Evolutionary conservation across 2,797 vertebrate genomes (phyloP).

Genomic region (Sphenodon punctatus): DNA sequence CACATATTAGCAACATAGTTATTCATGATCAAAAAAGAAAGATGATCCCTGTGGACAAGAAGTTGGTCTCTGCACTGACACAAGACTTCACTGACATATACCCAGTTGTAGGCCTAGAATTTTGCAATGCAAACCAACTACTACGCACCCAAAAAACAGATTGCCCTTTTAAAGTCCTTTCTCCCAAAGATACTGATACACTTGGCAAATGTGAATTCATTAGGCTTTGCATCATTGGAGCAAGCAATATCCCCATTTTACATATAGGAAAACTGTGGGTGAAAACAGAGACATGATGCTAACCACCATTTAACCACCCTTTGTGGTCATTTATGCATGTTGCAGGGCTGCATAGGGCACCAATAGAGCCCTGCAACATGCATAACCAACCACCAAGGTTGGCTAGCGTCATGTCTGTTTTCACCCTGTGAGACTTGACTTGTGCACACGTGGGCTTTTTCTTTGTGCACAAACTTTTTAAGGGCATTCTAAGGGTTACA

Average conservation of each 20-base stretch:
- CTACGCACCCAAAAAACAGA: not conserved
- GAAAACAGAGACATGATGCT: rapidly evolving
- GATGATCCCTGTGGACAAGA: not conserved
- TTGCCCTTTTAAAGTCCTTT: rapidly evolving
- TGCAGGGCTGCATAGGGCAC: no score
- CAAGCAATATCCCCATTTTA: not conserved
- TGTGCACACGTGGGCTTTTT: rapidly evolving
- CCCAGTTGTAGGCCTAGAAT: not conserved
- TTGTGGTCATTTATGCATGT: no score
- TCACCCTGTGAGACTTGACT: no score
- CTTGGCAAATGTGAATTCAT: rapidly evolving
- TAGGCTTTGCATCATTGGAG: rapidly evolving
- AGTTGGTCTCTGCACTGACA: not conserved
- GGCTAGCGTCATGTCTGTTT: no score
- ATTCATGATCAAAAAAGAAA: not conserved
- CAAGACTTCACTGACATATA: not conserved
- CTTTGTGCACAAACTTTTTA: not conserved
- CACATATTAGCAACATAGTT: rapidly evolving
- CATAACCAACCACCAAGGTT: no score
- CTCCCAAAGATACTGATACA: not conserved
- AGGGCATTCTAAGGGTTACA: slow-evolving; percentile 6
- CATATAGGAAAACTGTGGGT: not conserved
- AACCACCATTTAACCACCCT: no score
- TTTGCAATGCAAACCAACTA: not conserved
- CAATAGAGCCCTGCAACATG: no score